Base-by-base conservation (phyloP, 2,113 vertebrate genomes). In the Actenoides hombroni region DNA sequence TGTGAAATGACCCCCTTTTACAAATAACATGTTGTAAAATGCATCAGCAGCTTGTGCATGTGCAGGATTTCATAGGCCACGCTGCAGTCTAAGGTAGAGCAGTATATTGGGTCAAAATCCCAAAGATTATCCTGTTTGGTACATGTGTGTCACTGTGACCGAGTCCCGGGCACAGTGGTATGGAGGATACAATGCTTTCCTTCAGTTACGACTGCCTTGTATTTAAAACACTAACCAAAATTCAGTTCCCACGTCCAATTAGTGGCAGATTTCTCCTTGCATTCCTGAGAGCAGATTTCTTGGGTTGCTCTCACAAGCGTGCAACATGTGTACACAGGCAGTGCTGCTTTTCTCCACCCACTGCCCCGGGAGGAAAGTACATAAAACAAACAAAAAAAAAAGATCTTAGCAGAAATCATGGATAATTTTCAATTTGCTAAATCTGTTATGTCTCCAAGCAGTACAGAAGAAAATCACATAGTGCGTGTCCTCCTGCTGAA, bases 241-340 rank as follows among this genome's bases (percentile, higher is more conserved):
- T 64, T 54, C 42, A 64, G 83, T 94, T 96, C 83, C 85, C 90
- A 88, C 10, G 0, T 86, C 83, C 68, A 83, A 10, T 95, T 95
- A 80, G 60, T 5, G 3, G 64, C 82, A 93, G 75, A 86, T 90
- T 92, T 86, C 68, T 79, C n/a, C 54, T 31, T 78, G 79, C 51
- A 59, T 92, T 88, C 68, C 88, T 90, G 79, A 84, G 85, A 93
- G 79, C 90, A 86, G 65, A 81, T 92, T 60, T 93, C 82, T 70
- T 85, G 75, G 42, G 60, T 59, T 64, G 79, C 82, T 85, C 85
- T 90, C 90, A 90, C 86, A 69, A 70, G 60, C 24, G 3, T 60
- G 60, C 59, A 74, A 57, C 78, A 44, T 92, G 89, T 68, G 69
- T 0, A 0, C 69, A 65, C 81, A 82, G 61, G 78, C 95, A 90